Base-by-base conservation (phyloP, 2,888 invertebrate genomes). In the Eupithecia tripunctaria region DNA sequence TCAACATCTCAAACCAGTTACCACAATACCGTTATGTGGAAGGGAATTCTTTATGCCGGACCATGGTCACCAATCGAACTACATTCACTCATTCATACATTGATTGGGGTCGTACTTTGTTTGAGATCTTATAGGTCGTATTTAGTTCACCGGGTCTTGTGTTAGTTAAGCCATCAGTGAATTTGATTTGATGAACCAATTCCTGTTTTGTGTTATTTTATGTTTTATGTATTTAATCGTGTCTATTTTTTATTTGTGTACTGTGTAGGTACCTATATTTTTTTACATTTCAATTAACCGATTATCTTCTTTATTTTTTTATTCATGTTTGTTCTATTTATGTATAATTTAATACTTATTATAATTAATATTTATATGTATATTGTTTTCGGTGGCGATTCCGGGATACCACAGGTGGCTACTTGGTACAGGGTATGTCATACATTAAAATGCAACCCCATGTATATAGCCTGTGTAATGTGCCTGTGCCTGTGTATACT, bases 351-450 rank as follows among this genome's bases (percentile, higher is more conserved):
- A 85, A 85, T 87, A 82, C 88, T 56, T 56, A 56, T 21, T 56
- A 56, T 56, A 56, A 89, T 90, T 89, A 88, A 87, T 82, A 85
- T 86, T 88, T 87, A 81, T 89, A 88, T 89, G 89, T 91, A 90
- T 91, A 90, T 93, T 93, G 93, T 94, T 94, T 94, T 93, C 94
- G 93, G 94, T 94, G 93, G 91, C 88, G 93, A 86, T 86, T 87
- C 87, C 85, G 88, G 88, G 82, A 84, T 87, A 91, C 87, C 91
- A 88, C 96, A 97, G 97, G 97, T 97, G 96, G 97, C 97, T 95
- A 96, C 97, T 95, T 97, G 97, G 97, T 97, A 96, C 96, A 96
- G 97, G 97, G 97, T 97, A 97, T 95, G 97, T 88, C 86, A 72
- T 36, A 76, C 85, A 86, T 84, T 79, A 81, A 83, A 83, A 80